Evolutionary conservation across 2,888 invertebrate species (phyloP).

Genomic region (Hydriomena furcata): DNA sequence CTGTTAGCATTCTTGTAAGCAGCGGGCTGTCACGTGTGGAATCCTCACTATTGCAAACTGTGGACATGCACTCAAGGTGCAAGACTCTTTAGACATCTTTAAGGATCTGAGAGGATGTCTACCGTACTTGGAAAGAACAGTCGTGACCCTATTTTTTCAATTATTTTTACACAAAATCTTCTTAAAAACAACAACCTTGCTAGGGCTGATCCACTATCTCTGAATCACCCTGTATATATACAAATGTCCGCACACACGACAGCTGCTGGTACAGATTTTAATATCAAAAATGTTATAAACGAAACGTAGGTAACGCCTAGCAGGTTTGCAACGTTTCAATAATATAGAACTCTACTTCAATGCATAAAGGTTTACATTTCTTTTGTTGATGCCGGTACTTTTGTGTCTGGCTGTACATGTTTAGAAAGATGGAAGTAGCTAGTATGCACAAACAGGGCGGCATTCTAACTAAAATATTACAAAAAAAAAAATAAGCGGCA

Average conservation of each 20-base stretch:
- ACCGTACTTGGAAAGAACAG: too few relatives aligned
- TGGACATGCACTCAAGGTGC: too few relatives aligned
- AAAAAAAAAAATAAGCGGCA: too few relatives aligned
- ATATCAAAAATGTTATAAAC: slow-evolving; percentile 22
- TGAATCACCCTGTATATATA: slow-evolving; percentile 9
- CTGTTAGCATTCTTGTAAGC: too few relatives aligned
- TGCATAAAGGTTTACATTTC: background rate
- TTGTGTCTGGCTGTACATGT: slow-evolving; percentile 6
- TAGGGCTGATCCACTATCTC: background rate
- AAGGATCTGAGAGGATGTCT: too few relatives aligned
- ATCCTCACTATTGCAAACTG: too few relatives aligned
- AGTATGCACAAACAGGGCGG: slow-evolving; percentile 1
- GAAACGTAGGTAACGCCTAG: background rate
- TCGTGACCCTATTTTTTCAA: too few relatives aligned
- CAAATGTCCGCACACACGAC: slow-evolving; percentile 17
- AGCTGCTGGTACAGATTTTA: slow-evolving; percentile 28
- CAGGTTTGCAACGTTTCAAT: background rate
- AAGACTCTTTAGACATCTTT: too few relatives aligned
- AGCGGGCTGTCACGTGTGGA: too few relatives aligned
- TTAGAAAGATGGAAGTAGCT: background rate
- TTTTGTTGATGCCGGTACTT: background rate
- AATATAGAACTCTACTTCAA: background rate
- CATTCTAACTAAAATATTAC: too few relatives aligned
- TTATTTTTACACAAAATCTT: too few relatives aligned
- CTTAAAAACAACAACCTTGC: too few relatives aligned